A percentile compares a stretch with the other conserved stretches of the same genome.
phyloP scores from a whole-genome alignment of 2,888 invertebrate species.

The Mimas tiliae region DNA sequence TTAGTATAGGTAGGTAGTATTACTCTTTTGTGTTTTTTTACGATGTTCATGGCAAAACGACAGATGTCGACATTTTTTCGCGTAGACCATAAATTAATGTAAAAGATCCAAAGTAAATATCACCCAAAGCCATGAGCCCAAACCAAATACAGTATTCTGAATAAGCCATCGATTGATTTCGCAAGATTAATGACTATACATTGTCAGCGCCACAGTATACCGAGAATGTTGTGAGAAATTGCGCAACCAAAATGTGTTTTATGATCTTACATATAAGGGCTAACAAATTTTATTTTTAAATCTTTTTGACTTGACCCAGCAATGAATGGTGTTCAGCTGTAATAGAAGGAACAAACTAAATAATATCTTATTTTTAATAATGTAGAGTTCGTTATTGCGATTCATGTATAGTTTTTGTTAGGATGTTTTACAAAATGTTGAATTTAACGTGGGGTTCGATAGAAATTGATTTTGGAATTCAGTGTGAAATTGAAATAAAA shows the following conservation, averaged over 20 bases:
- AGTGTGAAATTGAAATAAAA: conserved; percentile 80
- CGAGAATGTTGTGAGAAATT: conserved; percentile 63
- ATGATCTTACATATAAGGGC: conserved; percentile 60
- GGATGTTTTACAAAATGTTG: conserved; percentile 38
- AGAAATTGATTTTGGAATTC: conserved; percentile 77
- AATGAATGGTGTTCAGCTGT: conserved; percentile 69
- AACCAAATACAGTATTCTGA: conserved; percentile 83
- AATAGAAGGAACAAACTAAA: conserved; percentile 43
- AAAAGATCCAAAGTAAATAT: conserved; percentile 83
- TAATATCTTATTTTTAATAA: conserved; percentile 36
- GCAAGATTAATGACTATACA: conserved; percentile 83
- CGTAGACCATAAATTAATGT: conserved; percentile 73
- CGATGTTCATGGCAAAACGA: conserved; percentile 41
- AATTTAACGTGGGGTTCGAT: conserved; percentile 56
- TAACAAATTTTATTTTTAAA: conserved; percentile 64
- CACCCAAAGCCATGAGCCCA: conserved; percentile 75
- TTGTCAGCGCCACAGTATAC: conserved; percentile 82
- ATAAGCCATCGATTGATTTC: conserved; percentile 85
- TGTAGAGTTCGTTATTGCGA: conserved; percentile 42
- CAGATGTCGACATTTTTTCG: conserved; percentile 75
- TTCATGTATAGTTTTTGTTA: conserved; percentile 33
- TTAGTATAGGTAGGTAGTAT: conserved; percentile 30
- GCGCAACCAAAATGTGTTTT: conserved; percentile 71
- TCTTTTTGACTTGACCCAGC: conserved; percentile 66
- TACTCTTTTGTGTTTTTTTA: conserved; percentile 42